These are phyloP conservation scores for Chionoecetes opilio DNA, from an alignment of 1,140 invertebrate genomes.

Conservation along the genomic window DNA sequence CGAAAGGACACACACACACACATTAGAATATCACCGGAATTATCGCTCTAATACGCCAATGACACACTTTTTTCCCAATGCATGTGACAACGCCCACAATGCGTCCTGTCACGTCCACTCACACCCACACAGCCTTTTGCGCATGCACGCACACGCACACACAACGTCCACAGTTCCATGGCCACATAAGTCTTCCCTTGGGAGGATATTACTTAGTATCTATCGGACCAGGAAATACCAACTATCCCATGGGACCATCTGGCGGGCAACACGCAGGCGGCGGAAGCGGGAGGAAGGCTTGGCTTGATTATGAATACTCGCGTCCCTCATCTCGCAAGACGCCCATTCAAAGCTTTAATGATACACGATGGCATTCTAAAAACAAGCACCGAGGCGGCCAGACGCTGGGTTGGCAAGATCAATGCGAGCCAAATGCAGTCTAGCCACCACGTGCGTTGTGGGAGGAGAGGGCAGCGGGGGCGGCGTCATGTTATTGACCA, in stretches of 20 bases:
- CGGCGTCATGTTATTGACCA: conserved; percentile 16
- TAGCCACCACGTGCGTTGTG: not conserved
- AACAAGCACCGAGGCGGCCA: not conserved
- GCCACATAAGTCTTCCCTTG: not conserved
- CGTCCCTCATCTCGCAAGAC: not conserved
- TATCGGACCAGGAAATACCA: not conserved
- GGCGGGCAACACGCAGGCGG: not conserved
- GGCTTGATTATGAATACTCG: not conserved
- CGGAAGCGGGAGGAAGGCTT: not conserved
- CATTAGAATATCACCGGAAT: not conserved
- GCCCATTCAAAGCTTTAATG: not conserved
- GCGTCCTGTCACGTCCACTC: conserved; percentile 1
- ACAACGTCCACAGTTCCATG: not conserved
- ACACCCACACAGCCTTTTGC: not conserved
- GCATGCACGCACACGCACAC: not conserved
- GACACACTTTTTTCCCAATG: not conserved
- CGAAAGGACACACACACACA: no score
- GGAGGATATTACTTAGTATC: not conserved
- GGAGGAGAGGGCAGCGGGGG: not conserved
- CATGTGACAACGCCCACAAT: not conserved
- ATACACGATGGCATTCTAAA: not conserved
- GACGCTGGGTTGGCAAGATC: not conserved
- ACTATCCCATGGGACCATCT: not conserved
- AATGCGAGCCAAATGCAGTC: conserved; percentile 17
- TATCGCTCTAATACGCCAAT: not conserved